Percentiles rank a stretch among this genome's conserved stretches.
These are phyloP conservation scores for Acomys russatus DNA, from an alignment of 2,797 vertebrate genomes.

Conservation along the genomic window DNA sequence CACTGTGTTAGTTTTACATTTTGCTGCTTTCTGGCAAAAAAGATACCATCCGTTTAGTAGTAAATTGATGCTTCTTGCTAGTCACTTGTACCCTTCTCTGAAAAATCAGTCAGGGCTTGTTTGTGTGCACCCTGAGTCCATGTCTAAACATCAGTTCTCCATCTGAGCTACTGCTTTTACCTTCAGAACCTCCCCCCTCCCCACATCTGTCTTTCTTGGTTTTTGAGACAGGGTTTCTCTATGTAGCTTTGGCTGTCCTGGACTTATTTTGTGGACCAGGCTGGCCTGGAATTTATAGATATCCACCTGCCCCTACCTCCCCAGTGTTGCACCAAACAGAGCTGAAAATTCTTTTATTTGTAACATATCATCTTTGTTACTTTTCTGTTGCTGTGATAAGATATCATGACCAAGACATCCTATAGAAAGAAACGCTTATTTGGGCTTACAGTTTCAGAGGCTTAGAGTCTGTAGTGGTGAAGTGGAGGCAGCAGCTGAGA, in stretches of 20 bases:
- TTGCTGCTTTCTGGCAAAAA: conserved; percentile 70
- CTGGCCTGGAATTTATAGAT: too few species aligned
- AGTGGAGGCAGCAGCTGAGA: neutral
- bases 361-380: neutral
- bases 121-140: neutral
- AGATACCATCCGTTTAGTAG: conserved; percentile 35
- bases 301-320: too few species aligned
- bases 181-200: too few species aligned
- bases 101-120: conserved; percentile 7
- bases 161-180: neutral
- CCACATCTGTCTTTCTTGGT: too few species aligned
- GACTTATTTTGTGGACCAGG: too few species aligned
- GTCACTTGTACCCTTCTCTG: neutral
- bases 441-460: neutral
- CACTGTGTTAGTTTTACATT: conserved; percentile 61
- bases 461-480: too few species aligned
- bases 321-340: too few species aligned
- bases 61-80: conserved; percentile 24
- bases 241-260: too few species aligned
- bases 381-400: neutral
- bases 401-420: too few species aligned
- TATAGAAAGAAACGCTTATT: neutral
- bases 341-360: conserved; percentile 30
- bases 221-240: too few species aligned
- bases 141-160: conserved; percentile 17